A percentile compares a stretch with the other conserved stretches of the same genome.
Evolutionary conservation across 1,140 invertebrate genomes (phyloP).

Genomic region (Eumeta japonica): DNA sequence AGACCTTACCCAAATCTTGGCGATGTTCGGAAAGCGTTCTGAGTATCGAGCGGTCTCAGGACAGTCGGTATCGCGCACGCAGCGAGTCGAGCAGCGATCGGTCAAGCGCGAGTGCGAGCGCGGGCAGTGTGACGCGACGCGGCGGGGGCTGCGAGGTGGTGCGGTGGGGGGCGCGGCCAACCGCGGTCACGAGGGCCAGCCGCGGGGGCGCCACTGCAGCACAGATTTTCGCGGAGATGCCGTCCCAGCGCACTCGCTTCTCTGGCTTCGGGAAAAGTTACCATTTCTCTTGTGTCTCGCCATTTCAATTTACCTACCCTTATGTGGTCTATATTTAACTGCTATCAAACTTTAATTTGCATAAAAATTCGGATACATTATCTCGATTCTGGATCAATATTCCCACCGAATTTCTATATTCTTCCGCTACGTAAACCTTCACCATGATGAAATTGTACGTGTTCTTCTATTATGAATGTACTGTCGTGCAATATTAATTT

Average conservation of each 20-base stretch:
- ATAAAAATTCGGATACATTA: too few species aligned
- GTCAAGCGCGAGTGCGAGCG: constrained; percentile 29
- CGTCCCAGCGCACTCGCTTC: constrained; percentile 48
- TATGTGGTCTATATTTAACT: constrained; percentile 49
- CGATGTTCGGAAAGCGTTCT: constrained; percentile 44
- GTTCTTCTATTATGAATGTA: too few species aligned
- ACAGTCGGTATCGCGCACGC: too few species aligned
- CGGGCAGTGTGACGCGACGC: constrained; percentile 11
- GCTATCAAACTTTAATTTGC: neutral
- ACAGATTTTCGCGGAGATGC: constrained; percentile 45
- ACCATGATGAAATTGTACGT: neutral
- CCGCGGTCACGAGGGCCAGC: constrained; percentile 51
- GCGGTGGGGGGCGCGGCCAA: constrained; percentile 42
- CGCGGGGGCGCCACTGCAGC: constrained; percentile 41
- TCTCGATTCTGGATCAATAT: neutral
- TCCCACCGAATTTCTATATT: neutral
- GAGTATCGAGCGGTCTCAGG: constrained; percentile 32
- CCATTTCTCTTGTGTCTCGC: constrained; percentile 57
- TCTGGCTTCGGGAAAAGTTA: constrained; percentile 53
- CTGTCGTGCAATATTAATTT: too few species aligned
- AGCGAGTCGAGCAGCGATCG: constrained; percentile 21
- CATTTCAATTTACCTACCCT: constrained; percentile 52
- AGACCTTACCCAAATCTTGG: constrained; percentile 46
- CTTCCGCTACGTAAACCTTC: neutral
- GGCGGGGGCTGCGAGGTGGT: constrained; percentile 34